Evolutionary conservation across 2,888 invertebrate genomes (phyloP), one percentile per base, ranked within the genome.

Genomic region (Orthonevra nobilis): DNA sequence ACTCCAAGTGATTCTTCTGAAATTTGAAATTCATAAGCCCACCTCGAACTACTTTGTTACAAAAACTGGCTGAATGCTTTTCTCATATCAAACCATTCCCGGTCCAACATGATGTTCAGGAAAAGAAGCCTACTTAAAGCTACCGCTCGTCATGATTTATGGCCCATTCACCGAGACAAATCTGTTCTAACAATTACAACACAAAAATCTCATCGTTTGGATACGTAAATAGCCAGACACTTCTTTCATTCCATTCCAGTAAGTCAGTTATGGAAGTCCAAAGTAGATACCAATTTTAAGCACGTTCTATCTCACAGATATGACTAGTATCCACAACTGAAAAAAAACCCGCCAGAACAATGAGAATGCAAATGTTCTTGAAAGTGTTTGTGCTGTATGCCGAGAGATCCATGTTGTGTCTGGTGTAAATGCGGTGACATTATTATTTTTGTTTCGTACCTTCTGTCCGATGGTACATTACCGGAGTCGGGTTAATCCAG

Each of bases 381-480:
- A 66, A 79, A 77, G 42, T 20, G 36, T 44, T 46, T 5, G 10
- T 12, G 36, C 17, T 14, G 38, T 34, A 23, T 20, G 12, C n/a
- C n/a, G 10, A 58, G 23, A 46, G 19, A 32, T 46, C 52, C 60
- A 54, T 68, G 56, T 68, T 56, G 61, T 34, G 64, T 38, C 72
- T 66, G 50, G 77, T 66, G 77, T 79, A 79, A 79, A 79, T 72
- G 72, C 64, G 72, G 72, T 72, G 77, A 79, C 77, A 77, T 66
- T 66, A 61, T 75, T 68, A 48, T 69, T 46, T 64, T 23, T 44
- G 26, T 34, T 60, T 69, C 34, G 42, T 69, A 69, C 48, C 60
- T 34, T 54, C 17, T 12, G 14, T 3, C 17, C 42, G 50, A 52
- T 60, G 74, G 74, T 74, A 68, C 74, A 61, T 48, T 68, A 75